Base-by-base conservation (phyloP, 2,797 vertebrate genomes). In the Arrhamphus sclerolepis region DNA sequence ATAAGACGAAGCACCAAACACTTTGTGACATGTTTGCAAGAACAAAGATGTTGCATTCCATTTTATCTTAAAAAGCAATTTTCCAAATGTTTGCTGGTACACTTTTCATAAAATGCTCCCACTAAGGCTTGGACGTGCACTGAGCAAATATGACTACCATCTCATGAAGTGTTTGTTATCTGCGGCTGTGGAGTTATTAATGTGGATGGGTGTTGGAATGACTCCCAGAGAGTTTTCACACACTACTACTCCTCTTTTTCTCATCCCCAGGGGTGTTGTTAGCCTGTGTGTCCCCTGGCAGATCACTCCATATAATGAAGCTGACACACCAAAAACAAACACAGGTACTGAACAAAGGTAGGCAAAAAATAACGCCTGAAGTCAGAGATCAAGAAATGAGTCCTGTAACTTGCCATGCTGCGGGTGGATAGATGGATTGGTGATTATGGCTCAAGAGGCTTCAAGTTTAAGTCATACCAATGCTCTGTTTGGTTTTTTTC, bases 261-360 rank as follows among this genome's bases (percentile, higher is more conserved):
- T 56, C 29, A 60, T 79, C 79, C 76, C 81, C 80, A 46, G 72
- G 84, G 73, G 72, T 71, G 82, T 78, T 72, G 85, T 89, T 87
- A 85, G 82, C 72, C 72, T 13, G 66, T 11, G 61, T 72, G 84
- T 89, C 85, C 80, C 84, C 69, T 66, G 81, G 80, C 80, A 71
- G 73, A 74, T 78, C 55, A 46, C 77, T 86, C 53, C 66, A 75
- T 75, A 75, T 91, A 89, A 90, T 85, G 87, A 88, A 72, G 69
- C 83, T 78, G 87, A 87, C 80, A 77, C 73, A 86, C 83, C 78
- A 81, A 88, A 89, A 85, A 34, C 84, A 88, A 89, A 89, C 75
- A 80, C 68, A 75, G 72, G 67, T 75, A 82, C 26, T 40, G 62
- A 72, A 68, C 56, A 76, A 19, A 70, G 68, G 62, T 48, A 75